Base-by-base conservation (phyloP, 2,888 invertebrate species). In the Hipparchia semele region DNA sequence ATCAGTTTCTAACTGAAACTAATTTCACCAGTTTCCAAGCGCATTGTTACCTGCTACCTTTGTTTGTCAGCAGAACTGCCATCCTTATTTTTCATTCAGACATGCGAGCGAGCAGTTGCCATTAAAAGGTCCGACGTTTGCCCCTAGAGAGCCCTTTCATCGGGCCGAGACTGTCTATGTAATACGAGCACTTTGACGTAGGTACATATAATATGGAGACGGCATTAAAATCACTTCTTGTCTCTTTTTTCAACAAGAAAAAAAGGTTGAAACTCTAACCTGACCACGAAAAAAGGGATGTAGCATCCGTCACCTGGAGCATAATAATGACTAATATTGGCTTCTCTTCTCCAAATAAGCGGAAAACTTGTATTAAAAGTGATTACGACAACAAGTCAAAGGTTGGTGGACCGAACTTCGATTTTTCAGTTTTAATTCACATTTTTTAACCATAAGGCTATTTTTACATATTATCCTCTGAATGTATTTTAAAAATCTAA, bases 41-140 rank as follows among this genome's bases (percentile, higher is more conserved):
- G 73, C 74, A 77, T 78, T 78, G 77, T 78, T 74, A 75, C 74
- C 65, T 71, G 71, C 73, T 73, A 75, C 70, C 73, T 73, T 74
- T 72, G 77, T 75, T 70, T 68, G 76, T 71, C 76, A 74, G 73
- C 73, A 75, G 78, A 80, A 80, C 78, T 81, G 79, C 74, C 79
- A 80, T 82, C 84, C 82, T 84, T 86, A 87, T 87, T 89, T 87
- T 86, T 83, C 86, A 87, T 89, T 87, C 83, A 86, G 83, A 84
- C 85, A 82, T 79, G 75, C 73, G 82, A 84, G 84, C 82, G 84
- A 86, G 85, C 87, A 88, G 86, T 88, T 87, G 83, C 87, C 83
- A 86, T 90, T 89, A 88, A 89, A 90, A 87, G 88, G 87, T 85
- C 87, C 85, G 85, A 86, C 88, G 85, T 88, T 88, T 87, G 87